Percentiles rank a stretch among this genome's conserved stretches.
phyloP scores from a whole-genome alignment of 92 coral and sea anemone genomes.

The Pocillopora grandis region DNA sequence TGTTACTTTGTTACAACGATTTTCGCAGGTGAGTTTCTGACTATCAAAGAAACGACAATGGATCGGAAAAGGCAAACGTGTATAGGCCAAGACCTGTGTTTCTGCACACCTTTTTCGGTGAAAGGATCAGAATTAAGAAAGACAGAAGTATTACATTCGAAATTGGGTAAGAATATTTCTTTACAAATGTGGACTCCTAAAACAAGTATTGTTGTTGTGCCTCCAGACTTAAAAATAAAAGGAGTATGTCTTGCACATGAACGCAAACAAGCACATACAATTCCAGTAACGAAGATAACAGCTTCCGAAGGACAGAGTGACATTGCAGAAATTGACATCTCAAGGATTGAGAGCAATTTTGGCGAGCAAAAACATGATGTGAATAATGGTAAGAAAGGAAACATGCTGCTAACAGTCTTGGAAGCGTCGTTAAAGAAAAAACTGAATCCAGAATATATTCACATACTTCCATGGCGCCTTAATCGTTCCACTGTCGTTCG shows the following conservation, averaged over 20 bases:
- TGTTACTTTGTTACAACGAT: not conserved
- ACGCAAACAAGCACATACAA: not conserved
- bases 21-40: constrained; percentile 4
- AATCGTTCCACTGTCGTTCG: not conserved
- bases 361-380: not conserved
- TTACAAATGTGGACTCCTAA: constrained; percentile 29
- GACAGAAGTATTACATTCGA: not conserved
- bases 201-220: constrained; percentile 25
- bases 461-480: constrained; percentile 13
- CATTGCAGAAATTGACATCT: not conserved
- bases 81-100: not conserved
- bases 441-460: constrained; percentile 15
- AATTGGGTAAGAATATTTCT: not conserved
- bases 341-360: not conserved
- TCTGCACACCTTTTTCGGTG: constrained; percentile 18
- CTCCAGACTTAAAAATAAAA: constrained; percentile 24
- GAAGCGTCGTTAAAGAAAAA: constrained; percentile 24
- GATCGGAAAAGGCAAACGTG: not conserved
- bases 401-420: constrained; percentile 8
- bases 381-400: constrained; percentile 3
- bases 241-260: constrained; percentile 8
- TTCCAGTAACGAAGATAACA: not conserved
- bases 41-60: constrained; percentile 8
- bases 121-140: constrained; percentile 18
- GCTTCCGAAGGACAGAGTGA: not conserved